Evolutionary conservation across 2,888 invertebrate genomes (phyloP).

Genomic region (Agonopterix arenella): DNA sequence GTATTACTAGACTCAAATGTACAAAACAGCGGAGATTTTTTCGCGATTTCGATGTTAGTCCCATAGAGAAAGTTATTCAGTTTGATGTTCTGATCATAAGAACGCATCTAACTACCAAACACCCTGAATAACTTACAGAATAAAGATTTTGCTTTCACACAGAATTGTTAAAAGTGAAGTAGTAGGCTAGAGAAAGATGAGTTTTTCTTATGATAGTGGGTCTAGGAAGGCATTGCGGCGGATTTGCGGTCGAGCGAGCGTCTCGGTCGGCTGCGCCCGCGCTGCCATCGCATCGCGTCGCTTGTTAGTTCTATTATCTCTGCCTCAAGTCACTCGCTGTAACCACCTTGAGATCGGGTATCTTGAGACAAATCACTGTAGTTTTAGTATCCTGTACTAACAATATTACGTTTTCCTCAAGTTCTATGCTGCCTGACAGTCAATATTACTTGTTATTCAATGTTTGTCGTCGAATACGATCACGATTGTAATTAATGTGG

Average conservation of each 20-base stretch:
- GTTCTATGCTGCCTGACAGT: background rate
- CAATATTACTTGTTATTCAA: no score
- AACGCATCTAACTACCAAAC: no score
- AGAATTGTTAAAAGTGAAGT: slow-evolving; percentile 2
- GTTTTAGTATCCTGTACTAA: slow-evolving; percentile 9
- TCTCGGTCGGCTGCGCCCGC: slow-evolving; percentile 56
- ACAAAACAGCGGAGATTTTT: no score
- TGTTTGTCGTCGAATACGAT: background rate
- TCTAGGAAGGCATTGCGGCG: slow-evolving; percentile 64
- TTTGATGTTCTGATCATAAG: no score
- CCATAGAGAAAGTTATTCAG: no score
- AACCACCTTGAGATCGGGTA: slow-evolving; percentile 51
- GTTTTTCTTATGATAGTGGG: slow-evolving; percentile 19
- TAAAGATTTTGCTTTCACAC: no score
- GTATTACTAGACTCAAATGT: no score
- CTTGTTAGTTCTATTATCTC: slow-evolving; percentile 66
- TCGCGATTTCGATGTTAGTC: no score
- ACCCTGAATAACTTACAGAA: no score
- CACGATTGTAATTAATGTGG: slow-evolving; percentile 2
- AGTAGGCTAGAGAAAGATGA: slow-evolving; percentile 15
- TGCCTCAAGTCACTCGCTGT: slow-evolving; percentile 44
- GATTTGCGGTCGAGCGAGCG: slow-evolving; percentile 71
- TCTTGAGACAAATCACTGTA: slow-evolving; percentile 41
- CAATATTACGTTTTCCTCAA: background rate
- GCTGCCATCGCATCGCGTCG: slow-evolving; percentile 61